Evolutionary conservation across 1,140 invertebrate species (phyloP).

Genomic region (Psix sp.): DNA sequence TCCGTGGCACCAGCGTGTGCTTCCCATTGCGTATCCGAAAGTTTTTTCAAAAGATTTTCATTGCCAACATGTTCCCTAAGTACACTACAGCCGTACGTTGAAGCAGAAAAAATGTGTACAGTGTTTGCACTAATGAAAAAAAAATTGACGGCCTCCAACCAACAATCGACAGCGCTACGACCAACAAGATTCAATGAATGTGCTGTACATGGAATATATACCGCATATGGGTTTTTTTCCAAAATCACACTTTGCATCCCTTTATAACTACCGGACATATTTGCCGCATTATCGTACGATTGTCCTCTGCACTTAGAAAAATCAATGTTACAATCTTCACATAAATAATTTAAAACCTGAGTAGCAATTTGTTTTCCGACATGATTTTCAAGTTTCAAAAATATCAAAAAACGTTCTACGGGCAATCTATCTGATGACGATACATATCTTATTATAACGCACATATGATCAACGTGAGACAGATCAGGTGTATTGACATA

Average conservation of each 20-base stretch:
- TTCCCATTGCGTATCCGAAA: too few species aligned
- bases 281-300: constrained; percentile 19
- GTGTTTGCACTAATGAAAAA: too few species aligned
- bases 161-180: constrained; percentile 1
- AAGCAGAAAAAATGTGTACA: too few species aligned
- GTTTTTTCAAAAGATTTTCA: too few species aligned
- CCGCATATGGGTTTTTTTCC: constrained; percentile 3
- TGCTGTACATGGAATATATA: background rate
- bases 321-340: background rate
- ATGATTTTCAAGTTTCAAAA: constrained; percentile 15
- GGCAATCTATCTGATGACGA: background rate
- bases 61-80: too few species aligned
- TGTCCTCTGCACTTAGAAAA: constrained; percentile 10
- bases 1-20: too few species aligned
- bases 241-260: constrained; percentile 5
- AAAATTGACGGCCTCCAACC: constrained; percentile 13
- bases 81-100: too few species aligned
- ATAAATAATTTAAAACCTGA: constrained; percentile 15
- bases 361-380: constrained; percentile 14
- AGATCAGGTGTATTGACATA: constrained; percentile 7
- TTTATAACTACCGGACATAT: constrained; percentile 11
- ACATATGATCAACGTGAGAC: constrained; percentile 18
- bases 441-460: constrained; percentile 6
- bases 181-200: constrained; percentile 32
- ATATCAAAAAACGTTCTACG: constrained; percentile 25